Conservation (phyloP, 2,113 vertebrate species). For the Eurystomus gularis region DNA sequence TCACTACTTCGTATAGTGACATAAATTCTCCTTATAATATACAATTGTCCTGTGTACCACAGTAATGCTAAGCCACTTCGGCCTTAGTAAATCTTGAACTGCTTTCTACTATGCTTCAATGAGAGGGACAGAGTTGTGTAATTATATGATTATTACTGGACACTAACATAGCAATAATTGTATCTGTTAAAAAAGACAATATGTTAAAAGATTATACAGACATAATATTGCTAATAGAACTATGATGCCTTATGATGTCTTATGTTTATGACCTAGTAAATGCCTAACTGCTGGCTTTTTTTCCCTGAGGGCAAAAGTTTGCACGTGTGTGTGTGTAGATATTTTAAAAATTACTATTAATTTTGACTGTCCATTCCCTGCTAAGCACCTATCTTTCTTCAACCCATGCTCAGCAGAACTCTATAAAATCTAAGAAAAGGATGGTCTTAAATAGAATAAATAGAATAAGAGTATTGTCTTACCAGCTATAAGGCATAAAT, state of each 20-base stretch:
- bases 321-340: background rate
- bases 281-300: background rate
- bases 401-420: background rate
- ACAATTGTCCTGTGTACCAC: background rate
- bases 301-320: background rate
- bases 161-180: background rate
- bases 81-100: background rate
- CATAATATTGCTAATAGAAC: background rate
- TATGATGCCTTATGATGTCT: too few species aligned
- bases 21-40: background rate
- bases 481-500: background rate
- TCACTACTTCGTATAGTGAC: background rate
- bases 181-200: background rate
- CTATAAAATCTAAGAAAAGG: background rate
- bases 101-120: background rate
- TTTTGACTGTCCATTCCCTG: background rate
- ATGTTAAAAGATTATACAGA: background rate
- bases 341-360: background rate
- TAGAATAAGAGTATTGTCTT: background rate
- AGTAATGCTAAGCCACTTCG: background rate
- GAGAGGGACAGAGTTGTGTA: background rate
- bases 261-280: background rate
- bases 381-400: background rate
- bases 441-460: too few species aligned
- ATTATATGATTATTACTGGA: background rate